phyloP scores from a whole-genome alignment of 2,113 vertebrate species.

The Sinocyclocheilus rhinocerous region DNA sequence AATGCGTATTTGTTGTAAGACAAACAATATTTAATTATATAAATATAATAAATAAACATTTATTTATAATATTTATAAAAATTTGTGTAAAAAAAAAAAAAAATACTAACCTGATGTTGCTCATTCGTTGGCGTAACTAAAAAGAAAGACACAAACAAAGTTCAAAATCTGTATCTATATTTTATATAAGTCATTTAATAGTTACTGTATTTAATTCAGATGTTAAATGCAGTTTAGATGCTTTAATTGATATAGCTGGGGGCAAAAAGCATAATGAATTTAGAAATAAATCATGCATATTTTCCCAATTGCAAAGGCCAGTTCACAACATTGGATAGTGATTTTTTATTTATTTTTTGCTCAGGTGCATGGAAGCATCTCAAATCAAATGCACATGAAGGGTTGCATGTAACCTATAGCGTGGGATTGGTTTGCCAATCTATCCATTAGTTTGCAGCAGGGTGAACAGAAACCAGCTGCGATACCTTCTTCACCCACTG shows the following conservation, averaged over 20 bases:
- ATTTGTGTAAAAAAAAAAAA: too few relatives aligned
- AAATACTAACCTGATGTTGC: slow-evolving; percentile 82
- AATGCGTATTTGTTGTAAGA: too few relatives aligned
- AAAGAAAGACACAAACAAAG: slow-evolving; percentile 26
- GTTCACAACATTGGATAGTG: too few relatives aligned
- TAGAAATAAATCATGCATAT: too few relatives aligned
- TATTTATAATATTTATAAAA: too few relatives aligned
- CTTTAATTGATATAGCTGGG: not conserved
- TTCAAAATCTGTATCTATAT: not conserved
- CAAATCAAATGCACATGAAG: slow-evolving; percentile 10
- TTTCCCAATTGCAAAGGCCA: too few relatives aligned
- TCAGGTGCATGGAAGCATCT: slow-evolving; percentile 8
- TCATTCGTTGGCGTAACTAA: slow-evolving; percentile 87
- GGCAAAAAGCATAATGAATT: not conserved
- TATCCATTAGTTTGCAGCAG: slow-evolving; percentile 31
- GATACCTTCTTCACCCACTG: slow-evolving; percentile 5
- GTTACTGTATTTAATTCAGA: too few relatives aligned
- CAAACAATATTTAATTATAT: too few relatives aligned
- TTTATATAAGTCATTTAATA: not conserved
- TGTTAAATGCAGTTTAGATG: not conserved
- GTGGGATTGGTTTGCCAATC: slow-evolving; percentile 24
- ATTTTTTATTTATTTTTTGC: not conserved
- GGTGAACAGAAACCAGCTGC: slow-evolving; percentile 22
- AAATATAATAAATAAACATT: too few relatives aligned
- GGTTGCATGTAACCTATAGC: not conserved